Evolutionary conservation across 1,140 invertebrate genomes (phyloP).

Genomic region (Antheraea mylitta): DNA sequence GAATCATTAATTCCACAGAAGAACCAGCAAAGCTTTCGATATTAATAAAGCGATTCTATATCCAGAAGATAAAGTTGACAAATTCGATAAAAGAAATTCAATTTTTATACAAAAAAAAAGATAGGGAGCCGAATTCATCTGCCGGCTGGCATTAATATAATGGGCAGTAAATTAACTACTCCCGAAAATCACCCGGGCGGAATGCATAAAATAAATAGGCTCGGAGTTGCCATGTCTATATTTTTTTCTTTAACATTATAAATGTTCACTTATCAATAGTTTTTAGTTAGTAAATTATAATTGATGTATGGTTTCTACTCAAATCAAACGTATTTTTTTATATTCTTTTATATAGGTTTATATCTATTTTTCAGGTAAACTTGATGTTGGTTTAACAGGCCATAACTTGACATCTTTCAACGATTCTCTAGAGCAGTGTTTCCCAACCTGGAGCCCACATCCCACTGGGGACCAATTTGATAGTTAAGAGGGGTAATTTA

Average conservation of each 20-base stretch:
- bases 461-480: no score
- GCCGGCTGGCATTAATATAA: constrained; percentile 44
- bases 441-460: no score
- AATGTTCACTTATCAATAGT: no score
- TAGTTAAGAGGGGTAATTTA: no score
- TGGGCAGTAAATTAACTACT: constrained; percentile 49
- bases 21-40: not conserved
- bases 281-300: no score
- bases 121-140: constrained; percentile 30
- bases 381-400: no score
- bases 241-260: not conserved
- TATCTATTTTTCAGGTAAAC: no score
- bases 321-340: no score
- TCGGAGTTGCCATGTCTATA: constrained; percentile 24
- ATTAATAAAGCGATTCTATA: constrained; percentile 19
- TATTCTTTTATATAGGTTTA: no score
- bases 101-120: constrained; percentile 39
- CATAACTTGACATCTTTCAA: no score
- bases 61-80: constrained; percentile 28
- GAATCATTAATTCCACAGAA: not conserved
- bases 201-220: constrained; percentile 58
- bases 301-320: no score
- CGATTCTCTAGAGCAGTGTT: no score
- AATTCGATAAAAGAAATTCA: constrained; percentile 50
- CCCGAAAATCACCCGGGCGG: constrained; percentile 43